phyloP scores from a whole-genome alignment of 2,888 invertebrate species.

The Bhutanitis thaidina region DNA sequence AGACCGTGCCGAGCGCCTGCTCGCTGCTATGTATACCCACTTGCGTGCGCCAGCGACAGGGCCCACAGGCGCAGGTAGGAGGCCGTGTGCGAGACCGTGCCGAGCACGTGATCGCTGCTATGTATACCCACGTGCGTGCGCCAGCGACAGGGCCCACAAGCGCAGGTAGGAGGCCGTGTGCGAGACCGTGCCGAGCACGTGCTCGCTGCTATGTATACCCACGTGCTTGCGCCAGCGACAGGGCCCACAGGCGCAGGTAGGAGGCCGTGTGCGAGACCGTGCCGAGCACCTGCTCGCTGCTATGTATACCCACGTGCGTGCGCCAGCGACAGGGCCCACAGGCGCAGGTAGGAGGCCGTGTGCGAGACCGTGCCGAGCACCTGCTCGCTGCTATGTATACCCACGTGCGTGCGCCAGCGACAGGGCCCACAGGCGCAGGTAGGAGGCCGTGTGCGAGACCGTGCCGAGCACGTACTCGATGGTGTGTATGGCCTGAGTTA shows the following conservation, averaged over 20 bases:
- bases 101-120: conserved; percentile 93
- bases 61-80: conserved; percentile 95
- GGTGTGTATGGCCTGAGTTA: conserved; percentile 93
- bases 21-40: conserved; percentile 91
- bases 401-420: conserved; percentile 93
- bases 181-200: too few species aligned
- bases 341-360: conserved; percentile 92
- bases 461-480: conserved; percentile 94
- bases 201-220: too few species aligned
- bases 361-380: conserved; percentile 94
- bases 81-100: conserved; percentile 95
- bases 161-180: too few species aligned
- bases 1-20: conserved; percentile 89
- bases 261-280: too few species aligned
- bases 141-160: too few species aligned
- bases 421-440: conserved; percentile 93
- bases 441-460: conserved; percentile 95
- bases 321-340: conserved; percentile 94
- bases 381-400: conserved; percentile 43
- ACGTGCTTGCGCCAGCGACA: too few species aligned
- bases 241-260: too few species aligned
- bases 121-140: conserved; percentile 77
- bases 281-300: too few species aligned
- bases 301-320: conserved; percentile 79
- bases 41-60: conserved; percentile 91